A percentile compares a stretch with the other conserved stretches of the same genome.
Conservation (phyloP, 1,140 invertebrate genomes). For the Acyrthosiphon pisum region DNA sequence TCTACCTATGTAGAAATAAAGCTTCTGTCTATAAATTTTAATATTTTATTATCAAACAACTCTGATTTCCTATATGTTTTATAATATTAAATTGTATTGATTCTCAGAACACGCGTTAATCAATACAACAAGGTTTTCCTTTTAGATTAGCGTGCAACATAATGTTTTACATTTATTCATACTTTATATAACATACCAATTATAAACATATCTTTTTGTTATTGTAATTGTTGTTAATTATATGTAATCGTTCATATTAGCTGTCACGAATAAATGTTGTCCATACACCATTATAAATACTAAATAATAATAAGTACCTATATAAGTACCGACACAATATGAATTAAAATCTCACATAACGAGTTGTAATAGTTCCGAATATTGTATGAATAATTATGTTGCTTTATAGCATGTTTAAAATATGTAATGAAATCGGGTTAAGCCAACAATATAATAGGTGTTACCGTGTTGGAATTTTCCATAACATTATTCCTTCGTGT, state of each 20-base stretch:
- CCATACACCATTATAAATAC: not conserved
- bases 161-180: not conserved
- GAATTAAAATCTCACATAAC: not conserved
- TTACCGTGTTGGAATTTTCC: not conserved
- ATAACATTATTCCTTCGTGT: not conserved
- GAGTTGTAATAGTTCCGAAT: not conserved
- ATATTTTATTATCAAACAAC: not conserved
- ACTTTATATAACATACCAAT: not conserved
- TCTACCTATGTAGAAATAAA: not conserved
- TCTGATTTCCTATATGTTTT: not conserved
- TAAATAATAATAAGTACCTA: not conserved
- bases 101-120: not conserved
- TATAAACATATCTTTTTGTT: not conserved
- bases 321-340: not conserved
- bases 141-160: not conserved
- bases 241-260: not conserved
- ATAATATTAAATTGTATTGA: not conserved
- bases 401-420: not conserved
- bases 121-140: not conserved
- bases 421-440: not conserved
- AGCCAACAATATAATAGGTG: not conserved
- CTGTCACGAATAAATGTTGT: not conserved
- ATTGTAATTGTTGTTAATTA: not conserved
- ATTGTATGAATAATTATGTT: not conserved
- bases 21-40: not conserved